A percentile compares a stretch with the other conserved stretches of the same genome.
phyloP scores from a whole-genome alignment of 2,113 vertebrate species.

The Panthera tigris region DNA sequence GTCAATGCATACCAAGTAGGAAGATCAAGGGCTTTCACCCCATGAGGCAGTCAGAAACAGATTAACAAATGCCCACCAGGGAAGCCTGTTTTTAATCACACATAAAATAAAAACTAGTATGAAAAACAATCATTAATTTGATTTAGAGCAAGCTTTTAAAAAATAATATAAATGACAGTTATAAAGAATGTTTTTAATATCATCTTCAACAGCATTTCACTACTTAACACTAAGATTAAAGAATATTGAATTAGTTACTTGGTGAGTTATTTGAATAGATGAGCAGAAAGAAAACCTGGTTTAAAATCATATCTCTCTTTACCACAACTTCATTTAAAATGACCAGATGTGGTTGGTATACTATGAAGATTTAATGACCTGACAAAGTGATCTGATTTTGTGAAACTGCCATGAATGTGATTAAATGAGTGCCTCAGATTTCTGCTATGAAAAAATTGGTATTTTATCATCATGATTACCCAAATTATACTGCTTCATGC shows the following conservation, averaged over 20 bases:
- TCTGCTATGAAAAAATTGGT: conserved; percentile 18
- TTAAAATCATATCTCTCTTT: conserved; percentile 16
- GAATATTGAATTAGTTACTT: not conserved
- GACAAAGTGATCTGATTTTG: not conserved
- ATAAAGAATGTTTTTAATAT: conserved; percentile 53
- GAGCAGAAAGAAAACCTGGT: not conserved
- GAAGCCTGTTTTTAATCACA: conserved; percentile 64
- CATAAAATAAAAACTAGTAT: conserved; percentile 52
- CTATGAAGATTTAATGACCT: conserved; percentile 45
- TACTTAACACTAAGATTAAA: conserved; percentile 1
- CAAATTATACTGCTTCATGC: not conserved
- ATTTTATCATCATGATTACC: not conserved
- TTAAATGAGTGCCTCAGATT: not conserved
- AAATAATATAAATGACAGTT: not conserved
- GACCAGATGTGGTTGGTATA: conserved; percentile 7
- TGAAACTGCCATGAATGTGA: conserved; percentile 28
- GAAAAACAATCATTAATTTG: conserved; percentile 55
- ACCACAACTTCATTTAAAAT: conserved; percentile 47
- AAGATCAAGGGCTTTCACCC: conserved; percentile 69
- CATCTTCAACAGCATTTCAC: not conserved
- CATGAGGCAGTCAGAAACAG: conserved; percentile 51
- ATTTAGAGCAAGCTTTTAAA: conserved; percentile 50
- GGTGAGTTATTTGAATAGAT: conserved; percentile 24
- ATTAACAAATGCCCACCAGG: conserved; percentile 57
- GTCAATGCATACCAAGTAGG: conserved; percentile 65